These are phyloP conservation scores for Actias luna DNA, from an alignment of 2,888 invertebrate species.

Conservation along the genomic window DNA sequence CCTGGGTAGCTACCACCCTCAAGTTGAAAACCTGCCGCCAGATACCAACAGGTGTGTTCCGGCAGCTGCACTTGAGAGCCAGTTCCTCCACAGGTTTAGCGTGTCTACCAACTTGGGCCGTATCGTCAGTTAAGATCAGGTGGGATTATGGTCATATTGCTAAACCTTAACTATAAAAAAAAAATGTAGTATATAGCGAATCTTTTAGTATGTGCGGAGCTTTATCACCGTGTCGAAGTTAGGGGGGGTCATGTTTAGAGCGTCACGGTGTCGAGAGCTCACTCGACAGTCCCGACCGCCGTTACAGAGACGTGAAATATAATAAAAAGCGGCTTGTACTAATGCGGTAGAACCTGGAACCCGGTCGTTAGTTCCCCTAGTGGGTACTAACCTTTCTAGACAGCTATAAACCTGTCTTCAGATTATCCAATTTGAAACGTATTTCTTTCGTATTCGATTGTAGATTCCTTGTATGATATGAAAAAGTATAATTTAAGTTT, in stretches of 20 bases:
- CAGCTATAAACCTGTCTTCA: neutral
- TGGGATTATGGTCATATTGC: no score
- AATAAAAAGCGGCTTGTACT: conserved; percentile 14
- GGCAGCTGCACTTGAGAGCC: no score
- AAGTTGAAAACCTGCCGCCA: no score
- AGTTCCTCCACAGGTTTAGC: no score
- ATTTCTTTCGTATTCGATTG: no score
- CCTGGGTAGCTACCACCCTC: no score
- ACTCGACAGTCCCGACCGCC: neutral
- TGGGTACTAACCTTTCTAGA: neutral
- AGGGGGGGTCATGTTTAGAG: neutral
- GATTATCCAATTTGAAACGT: neutral
- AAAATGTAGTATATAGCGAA: neutral
- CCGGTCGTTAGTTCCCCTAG: conserved; percentile 20
- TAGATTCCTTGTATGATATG: no score
- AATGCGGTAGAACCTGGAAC: conserved; percentile 1
- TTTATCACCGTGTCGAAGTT: neutral
- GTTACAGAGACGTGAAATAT: conserved; percentile 12
- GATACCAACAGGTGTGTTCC: no score
- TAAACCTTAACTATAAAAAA: neutral
- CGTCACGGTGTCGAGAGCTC: neutral
- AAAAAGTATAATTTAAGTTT: no score
- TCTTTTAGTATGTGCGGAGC: neutral
- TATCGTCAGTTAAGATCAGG: no score
- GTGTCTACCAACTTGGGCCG: no score